Evolutionary conservation across 1,140 invertebrate species (phyloP).

Genomic region (Aphis craccivora): DNA sequence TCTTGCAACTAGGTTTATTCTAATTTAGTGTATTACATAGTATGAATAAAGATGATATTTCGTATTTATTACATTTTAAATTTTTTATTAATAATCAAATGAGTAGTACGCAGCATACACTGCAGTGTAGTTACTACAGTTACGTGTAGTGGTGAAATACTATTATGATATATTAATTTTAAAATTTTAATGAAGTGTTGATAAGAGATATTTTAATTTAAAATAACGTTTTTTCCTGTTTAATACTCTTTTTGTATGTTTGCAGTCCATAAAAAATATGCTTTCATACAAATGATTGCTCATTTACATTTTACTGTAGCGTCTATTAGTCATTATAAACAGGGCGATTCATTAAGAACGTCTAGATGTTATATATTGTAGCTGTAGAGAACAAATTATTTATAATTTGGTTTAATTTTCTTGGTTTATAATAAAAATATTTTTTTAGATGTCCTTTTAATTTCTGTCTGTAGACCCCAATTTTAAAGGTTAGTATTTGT

Average conservation of each 20-base stretch:
- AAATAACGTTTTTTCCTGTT: neutral
- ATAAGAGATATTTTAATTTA: neutral
- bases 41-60: neutral
- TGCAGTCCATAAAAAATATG: neutral
- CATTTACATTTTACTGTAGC: neutral
- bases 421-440: neutral
- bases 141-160: neutral
- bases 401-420: neutral
- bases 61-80: neutral
- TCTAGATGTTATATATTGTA: neutral
- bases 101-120: neutral
- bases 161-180: neutral
- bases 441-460: neutral
- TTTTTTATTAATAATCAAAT: neutral
- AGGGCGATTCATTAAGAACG: neutral
- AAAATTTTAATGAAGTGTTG: neutral
- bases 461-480: neutral
- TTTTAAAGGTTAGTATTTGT: neutral
- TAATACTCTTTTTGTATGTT: neutral
- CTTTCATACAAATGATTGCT: constrained; percentile 17
- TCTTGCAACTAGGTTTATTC: neutral
- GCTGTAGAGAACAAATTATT: neutral
- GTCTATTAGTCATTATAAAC: neutral
- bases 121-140: neutral
- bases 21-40: neutral